Conservation (phyloP, 2,888 invertebrate species). For the Cheilosia grossa region DNA sequence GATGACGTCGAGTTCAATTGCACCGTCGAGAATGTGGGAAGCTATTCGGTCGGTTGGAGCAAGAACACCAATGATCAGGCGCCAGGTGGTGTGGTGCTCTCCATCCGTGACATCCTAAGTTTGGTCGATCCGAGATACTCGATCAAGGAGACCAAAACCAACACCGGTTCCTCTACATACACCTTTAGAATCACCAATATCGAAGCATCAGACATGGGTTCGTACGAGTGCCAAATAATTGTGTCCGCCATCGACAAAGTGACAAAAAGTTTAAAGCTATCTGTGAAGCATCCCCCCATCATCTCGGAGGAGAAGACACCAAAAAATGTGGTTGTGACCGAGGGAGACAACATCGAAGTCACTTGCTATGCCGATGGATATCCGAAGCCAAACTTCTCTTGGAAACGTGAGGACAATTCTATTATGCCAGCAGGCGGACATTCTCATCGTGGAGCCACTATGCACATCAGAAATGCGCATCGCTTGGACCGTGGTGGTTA, state of each 20-base stretch:
- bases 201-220: conserved; percentile 81
- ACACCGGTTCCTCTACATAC: conserved; percentile 79
- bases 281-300: conserved; percentile 81
- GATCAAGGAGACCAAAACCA: conserved; percentile 78
- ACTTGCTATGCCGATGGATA: conserved; percentile 91
- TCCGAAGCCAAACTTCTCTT: conserved; percentile 88
- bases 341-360: conserved; percentile 82
- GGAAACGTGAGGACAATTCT: conserved; percentile 87
- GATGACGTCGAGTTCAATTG: conserved; percentile 81
- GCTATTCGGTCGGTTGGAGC: conserved; percentile 81
- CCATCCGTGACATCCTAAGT: conserved; percentile 80
- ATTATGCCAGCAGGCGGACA: conserved; percentile 82
- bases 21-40: conserved; percentile 81
- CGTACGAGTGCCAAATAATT: conserved; percentile 82
- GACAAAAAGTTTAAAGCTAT: conserved; percentile 79
- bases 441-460: conserved; percentile 78
- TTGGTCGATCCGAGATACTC: conserved; percentile 80
- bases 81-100: conserved; percentile 79
- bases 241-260: conserved; percentile 80
- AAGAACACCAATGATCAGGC: conserved; percentile 79
- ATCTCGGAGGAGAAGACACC: conserved; percentile 80
- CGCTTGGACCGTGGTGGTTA: conserved; percentile 82
- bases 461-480: conserved; percentile 80
- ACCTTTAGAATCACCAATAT: conserved; percentile 80
- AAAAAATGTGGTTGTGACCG: conserved; percentile 78